Evolutionary conservation across 23 tunicate genomes (phyloP), one percentile per base, ranked within the genome.

Genomic region (Halocynthia roretzi): DNA sequence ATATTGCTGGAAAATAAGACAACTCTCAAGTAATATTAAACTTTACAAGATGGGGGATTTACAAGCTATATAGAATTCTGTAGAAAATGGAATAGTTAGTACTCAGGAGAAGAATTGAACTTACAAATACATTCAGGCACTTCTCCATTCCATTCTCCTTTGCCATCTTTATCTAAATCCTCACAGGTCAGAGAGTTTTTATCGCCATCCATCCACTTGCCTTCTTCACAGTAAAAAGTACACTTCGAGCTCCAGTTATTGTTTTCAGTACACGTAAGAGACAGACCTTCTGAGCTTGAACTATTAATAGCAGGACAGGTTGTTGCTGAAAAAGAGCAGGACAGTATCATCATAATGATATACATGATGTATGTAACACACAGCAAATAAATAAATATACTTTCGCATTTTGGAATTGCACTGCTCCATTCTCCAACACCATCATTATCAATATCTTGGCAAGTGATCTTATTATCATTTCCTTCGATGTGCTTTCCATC

Each of bases 1-100:
- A 12, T 23, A 74, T 74, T 74, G 64, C 78, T 74, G 78, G 11
- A 74, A 74, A n/a, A 58, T 31, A 31, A 31, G 64, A 58, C n/a
- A 58, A 14, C 64, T 2, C 64, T 14, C 64, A 14, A n/a, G 64
- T n/a, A 58, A 18, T 44, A 21, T 21, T 44, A 71, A 71, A 20
- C 19, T 18, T 15, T 18, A 68, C 23, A 22, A 19, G 17, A 2
- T 58, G 17, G 17, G 15, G 5, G 17, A 15, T 14, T 58, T 58
- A 15, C 15, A 58, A 58, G 63, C 63, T 15, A 58, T 14, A 14
- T 14, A 58, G 17, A 14, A 58, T n/a, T 58, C 63, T 14, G 63
- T 58, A 14, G 17, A 58, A 58, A 58, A 14, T 58, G 17, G 17
- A 14, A 58, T 31, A 31, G 44, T 31, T 4, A 31, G 44, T 31